phyloP scores from a whole-genome alignment of 2,797 vertebrate genomes.

The Lepidocolaptes lacrymiger region DNA sequence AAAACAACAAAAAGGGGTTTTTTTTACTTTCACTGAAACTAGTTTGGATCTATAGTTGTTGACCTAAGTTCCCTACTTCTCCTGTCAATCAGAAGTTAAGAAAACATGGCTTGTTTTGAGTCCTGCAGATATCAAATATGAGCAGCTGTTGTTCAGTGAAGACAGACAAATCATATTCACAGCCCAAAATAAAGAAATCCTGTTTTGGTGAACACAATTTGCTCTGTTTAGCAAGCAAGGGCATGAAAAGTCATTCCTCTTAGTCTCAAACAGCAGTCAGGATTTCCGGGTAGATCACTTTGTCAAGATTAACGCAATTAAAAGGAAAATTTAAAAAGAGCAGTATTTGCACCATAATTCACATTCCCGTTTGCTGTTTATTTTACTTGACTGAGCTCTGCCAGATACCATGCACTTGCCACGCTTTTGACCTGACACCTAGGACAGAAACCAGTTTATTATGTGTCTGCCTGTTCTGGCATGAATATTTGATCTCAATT shows the following conservation, averaged over 20 bases:
- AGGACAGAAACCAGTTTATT: neutral
- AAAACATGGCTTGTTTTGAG: neutral
- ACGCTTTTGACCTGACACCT: neutral
- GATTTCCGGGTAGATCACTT: neutral
- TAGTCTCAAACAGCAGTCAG: neutral
- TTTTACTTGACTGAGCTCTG: neutral
- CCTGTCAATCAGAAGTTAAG: neutral
- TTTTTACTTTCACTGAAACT: neutral
- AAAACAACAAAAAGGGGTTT: neutral
- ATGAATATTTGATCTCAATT: neutral
- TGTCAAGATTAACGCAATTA: neutral
- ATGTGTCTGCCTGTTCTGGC: neutral
- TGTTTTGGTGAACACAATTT: neutral
- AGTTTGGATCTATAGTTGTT: neutral
- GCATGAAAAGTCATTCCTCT: neutral
- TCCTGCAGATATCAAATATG: neutral
- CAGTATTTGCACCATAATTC: neutral
- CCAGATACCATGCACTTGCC: neutral
- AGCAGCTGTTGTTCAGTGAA: slow-evolving; percentile 24
- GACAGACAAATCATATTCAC: neutral
- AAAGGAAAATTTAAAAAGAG: neutral
- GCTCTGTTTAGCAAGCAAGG: neutral
- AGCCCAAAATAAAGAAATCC: neutral
- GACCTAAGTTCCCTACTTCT: neutral
- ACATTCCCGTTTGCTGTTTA: neutral